These are phyloP conservation scores for Drosophila kikkawai DNA, from an alignment of 1,140 invertebrate genomes.

Conservation along the genomic window DNA sequence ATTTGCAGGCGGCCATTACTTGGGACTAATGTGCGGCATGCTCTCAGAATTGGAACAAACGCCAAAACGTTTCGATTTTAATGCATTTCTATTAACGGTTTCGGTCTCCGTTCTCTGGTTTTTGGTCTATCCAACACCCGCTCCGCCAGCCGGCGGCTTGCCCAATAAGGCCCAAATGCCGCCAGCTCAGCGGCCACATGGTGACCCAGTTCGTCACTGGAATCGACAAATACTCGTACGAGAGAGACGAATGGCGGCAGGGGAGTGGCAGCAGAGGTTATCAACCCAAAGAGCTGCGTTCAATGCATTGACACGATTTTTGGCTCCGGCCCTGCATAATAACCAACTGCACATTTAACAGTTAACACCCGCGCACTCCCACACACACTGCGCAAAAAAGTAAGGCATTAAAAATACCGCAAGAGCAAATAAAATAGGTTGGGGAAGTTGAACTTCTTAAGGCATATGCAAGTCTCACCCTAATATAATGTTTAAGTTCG, in stretches of 20 bases:
- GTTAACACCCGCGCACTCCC: constrained; percentile 46
- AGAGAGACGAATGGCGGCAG: constrained; percentile 2
- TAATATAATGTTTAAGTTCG: too few species aligned
- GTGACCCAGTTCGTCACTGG: constrained; percentile 78
- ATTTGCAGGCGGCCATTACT: constrained; percentile 74
- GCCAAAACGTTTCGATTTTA: constrained; percentile 67
- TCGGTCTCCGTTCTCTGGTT: constrained; percentile 2
- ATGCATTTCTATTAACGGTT: constrained; percentile 82
- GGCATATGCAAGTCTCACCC: too few species aligned
- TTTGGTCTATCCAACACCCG: constrained; percentile 12
- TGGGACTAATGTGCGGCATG: constrained; percentile 74
- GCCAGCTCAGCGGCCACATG: constrained; percentile 50
- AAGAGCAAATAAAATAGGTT: neutral
- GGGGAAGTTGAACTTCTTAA: neutral
- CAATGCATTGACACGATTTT: constrained; percentile 80
- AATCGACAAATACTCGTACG: constrained; percentile 68
- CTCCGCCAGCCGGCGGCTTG: constrained; percentile 2
- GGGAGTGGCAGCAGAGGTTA: constrained; percentile 51
- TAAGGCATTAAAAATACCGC: neutral
- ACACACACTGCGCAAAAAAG: constrained; percentile 15
- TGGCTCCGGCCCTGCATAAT: constrained; percentile 68
- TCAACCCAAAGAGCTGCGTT: constrained; percentile 68
- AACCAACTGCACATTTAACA: constrained; percentile 61
- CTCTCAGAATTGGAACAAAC: constrained; percentile 80
- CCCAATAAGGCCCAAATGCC: constrained; percentile 39